Conservation (phyloP, 1,140 invertebrate genomes). For the Dendrolimus punctatus region DNA sequence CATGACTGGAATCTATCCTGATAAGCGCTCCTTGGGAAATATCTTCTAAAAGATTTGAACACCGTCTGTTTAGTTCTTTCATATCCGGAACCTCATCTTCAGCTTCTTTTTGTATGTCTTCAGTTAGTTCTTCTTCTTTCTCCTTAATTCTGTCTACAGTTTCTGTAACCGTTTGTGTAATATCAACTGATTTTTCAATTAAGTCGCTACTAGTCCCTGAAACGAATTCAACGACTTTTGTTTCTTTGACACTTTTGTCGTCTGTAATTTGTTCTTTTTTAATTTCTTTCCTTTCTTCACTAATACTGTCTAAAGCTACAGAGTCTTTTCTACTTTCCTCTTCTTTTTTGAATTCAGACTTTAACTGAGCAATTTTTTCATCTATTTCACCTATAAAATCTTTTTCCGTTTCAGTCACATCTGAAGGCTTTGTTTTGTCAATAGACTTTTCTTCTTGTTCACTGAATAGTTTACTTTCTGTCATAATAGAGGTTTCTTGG, state of each 20-base stretch:
- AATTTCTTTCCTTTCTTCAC: background rate
- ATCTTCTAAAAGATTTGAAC: conserved; percentile 67
- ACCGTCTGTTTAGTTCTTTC: conserved; percentile 64
- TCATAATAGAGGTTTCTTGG: conserved; percentile 52
- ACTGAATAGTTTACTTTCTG: conserved; percentile 59
- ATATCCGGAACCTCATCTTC: conserved; percentile 57
- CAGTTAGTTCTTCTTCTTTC: conserved; percentile 12
- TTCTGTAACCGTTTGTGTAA: conserved; percentile 10
- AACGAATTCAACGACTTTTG: background rate
- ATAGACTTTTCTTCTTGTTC: conserved; percentile 48
- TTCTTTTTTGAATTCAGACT: conserved; percentile 27
- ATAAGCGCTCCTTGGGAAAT: conserved; percentile 66
- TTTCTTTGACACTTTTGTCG: background rate
- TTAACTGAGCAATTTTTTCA: conserved; percentile 24
- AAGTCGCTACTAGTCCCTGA: background rate
- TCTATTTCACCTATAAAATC: conserved; percentile 22
- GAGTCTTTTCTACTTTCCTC: conserved; percentile 17
- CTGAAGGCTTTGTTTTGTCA: conserved; percentile 35
- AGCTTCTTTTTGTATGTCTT: conserved; percentile 21
- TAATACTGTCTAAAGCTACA: background rate
- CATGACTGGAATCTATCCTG: conserved; percentile 66
- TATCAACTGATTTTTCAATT: conserved; percentile 3
- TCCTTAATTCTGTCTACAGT: conserved; percentile 7
- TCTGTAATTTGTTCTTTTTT: background rate
- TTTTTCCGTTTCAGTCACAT: conserved; percentile 20